A percentile compares a stretch with the other conserved stretches of the same genome.
Evolutionary conservation across 2,888 invertebrate genomes (phyloP).

Genomic region (Volucella inflata): DNA sequence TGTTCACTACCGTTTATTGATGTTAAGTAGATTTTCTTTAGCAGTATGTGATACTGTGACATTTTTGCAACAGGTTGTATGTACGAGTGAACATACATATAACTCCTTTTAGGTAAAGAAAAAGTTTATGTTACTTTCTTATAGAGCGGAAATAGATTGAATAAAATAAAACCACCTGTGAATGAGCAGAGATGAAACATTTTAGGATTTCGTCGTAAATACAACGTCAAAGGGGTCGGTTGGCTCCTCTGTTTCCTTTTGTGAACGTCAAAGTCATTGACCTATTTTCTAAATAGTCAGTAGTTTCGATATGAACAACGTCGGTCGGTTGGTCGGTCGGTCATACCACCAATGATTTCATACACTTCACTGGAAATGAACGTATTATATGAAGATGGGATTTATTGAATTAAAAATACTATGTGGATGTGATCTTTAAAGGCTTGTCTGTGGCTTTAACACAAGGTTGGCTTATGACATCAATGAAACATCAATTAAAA

Average conservation of each 20-base stretch:
- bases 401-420: conserved; percentile 47
- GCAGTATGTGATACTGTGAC: neutral
- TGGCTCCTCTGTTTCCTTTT: conserved; percentile 24
- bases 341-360: neutral
- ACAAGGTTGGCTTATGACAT: conserved; percentile 16
- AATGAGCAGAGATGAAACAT: conserved; percentile 9
- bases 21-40: conserved; percentile 26
- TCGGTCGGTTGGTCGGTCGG: neutral
- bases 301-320: conserved; percentile 49
- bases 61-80: conserved; percentile 55
- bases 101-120: neutral
- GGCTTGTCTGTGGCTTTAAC: conserved; percentile 1
- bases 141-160: conserved; percentile 21
- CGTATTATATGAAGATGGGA: conserved; percentile 39
- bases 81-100: too few relatives aligned
- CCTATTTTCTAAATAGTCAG: conserved; percentile 48
- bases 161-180: conserved; percentile 55
- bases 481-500: conserved; percentile 55
- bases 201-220: conserved; percentile 4
- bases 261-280: conserved; percentile 44
- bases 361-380: conserved; percentile 2
- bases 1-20: conserved; percentile 5
- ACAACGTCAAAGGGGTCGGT: conserved; percentile 11
- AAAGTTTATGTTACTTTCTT: neutral
- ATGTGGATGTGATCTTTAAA: neutral